phyloP scores from a whole-genome alignment of 2,113 vertebrate species.

The Narcine bancroftii region DNA sequence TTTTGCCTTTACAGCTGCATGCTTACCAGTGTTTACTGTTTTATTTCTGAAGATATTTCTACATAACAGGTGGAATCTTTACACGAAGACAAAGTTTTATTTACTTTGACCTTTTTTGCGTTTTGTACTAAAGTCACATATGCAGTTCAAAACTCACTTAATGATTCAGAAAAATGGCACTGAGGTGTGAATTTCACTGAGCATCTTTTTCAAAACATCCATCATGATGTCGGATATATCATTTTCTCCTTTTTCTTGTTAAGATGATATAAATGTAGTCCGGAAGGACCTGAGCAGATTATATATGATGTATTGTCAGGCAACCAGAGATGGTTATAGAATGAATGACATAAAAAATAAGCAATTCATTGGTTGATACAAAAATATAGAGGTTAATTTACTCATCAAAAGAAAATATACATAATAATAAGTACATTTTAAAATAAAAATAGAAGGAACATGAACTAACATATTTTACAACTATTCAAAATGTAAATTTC shows the following conservation, averaged over 20 bases:
- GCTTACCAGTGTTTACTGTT: neutral
- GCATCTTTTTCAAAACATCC: neutral
- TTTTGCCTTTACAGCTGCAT: too few species aligned
- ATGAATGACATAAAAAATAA: neutral
- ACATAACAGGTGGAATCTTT: neutral
- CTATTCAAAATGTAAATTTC: neutral
- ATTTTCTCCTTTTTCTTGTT: neutral
- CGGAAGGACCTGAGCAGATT: neutral
- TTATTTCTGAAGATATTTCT: too few species aligned
- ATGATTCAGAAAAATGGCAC: neutral
- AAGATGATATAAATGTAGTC: neutral
- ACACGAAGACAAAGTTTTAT: neutral
- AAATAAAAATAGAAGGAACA: neutral
- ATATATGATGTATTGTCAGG: neutral
- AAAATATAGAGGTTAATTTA: neutral
- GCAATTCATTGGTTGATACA: neutral
- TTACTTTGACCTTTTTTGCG: neutral
- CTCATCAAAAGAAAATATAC: neutral
- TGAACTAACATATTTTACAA: neutral
- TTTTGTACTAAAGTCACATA: neutral
- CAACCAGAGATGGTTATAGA: neutral
- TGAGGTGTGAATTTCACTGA: neutral
- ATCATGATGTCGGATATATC: neutral
- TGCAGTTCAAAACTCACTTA: neutral
- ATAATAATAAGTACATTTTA: neutral